Conservation (phyloP, 2,888 invertebrate species). For the Thecophora atra region DNA sequence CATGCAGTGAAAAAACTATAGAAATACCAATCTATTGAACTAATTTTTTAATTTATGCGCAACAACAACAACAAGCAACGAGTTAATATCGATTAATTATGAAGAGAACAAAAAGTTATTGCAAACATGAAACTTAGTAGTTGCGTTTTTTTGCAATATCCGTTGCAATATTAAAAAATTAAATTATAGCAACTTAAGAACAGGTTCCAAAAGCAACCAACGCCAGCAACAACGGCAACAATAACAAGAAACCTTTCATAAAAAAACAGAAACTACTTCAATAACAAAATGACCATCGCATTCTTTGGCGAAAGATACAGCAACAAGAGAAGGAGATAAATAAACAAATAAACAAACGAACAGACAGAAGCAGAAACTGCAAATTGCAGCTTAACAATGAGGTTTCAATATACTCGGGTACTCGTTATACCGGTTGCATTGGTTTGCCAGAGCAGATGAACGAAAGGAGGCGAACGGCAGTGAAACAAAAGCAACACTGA, state of each 20-base stretch:
- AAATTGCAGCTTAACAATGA: background rate
- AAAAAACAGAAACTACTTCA: background rate
- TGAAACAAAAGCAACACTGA: background rate
- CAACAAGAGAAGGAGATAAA: conserved; percentile 8
- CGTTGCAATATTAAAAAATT: conserved; percentile 19
- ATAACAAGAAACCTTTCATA: background rate
- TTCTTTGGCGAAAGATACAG: conserved; percentile 14
- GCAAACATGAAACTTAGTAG: background rate
- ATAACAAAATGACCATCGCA: conserved; percentile 30
- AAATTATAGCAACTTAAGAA: conserved; percentile 18
- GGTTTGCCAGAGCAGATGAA: background rate
- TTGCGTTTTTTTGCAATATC: conserved; percentile 29
- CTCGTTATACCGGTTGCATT: conserved; percentile 10
- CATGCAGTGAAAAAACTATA: background rate
- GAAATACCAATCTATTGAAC: background rate
- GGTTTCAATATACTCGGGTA: background rate
- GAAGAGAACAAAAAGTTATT: background rate
- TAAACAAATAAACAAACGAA: background rate
- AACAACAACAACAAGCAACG: background rate
- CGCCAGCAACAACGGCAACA: conserved; percentile 5
- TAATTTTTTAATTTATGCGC: background rate
- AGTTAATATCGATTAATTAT: background rate
- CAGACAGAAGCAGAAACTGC: background rate
- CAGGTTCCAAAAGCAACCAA: background rate
- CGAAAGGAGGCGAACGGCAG: background rate